Evolutionary conservation across 2,797 vertebrate species (phyloP).

Genomic region (Tokudaia tokunoshimensis): DNA sequence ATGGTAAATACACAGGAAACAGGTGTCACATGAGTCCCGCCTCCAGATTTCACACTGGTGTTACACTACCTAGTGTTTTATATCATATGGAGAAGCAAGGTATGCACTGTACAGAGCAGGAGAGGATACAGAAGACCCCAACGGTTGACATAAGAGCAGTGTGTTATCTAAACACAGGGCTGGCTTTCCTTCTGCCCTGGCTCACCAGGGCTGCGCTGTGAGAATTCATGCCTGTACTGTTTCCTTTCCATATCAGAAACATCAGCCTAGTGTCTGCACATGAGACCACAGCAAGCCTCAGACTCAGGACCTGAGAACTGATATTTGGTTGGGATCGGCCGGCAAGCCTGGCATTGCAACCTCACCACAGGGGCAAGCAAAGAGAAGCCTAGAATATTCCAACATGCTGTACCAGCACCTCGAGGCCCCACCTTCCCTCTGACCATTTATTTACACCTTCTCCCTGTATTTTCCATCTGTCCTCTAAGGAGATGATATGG

Average conservation of each 20-base stretch:
- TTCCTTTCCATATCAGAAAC: conserved; percentile 21
- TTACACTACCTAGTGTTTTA: not conserved
- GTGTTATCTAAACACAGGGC: conserved; percentile 67
- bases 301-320: not conserved
- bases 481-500: conserved; percentile 16
- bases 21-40: not conserved
- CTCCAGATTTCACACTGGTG: not conserved
- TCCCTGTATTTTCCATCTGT: conserved; percentile 32
- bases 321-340: not conserved
- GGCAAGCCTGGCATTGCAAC: not conserved
- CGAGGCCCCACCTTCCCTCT: not conserved
- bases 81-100: not conserved
- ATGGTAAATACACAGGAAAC: not conserved
- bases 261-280: not conserved
- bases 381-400: conserved; percentile 1
- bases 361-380: not conserved
- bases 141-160: conserved; percentile 49
- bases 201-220: not conserved
- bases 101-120: not conserved
- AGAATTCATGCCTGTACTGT: conserved; percentile 50
- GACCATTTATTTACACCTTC: not conserved
- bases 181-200: conserved; percentile 73
- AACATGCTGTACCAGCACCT: not conserved
- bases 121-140: conserved; percentile 53
- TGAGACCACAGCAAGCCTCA: not conserved